Conservation (phyloP, 2,888 invertebrate genomes). For the Drosophila atripex region DNA sequence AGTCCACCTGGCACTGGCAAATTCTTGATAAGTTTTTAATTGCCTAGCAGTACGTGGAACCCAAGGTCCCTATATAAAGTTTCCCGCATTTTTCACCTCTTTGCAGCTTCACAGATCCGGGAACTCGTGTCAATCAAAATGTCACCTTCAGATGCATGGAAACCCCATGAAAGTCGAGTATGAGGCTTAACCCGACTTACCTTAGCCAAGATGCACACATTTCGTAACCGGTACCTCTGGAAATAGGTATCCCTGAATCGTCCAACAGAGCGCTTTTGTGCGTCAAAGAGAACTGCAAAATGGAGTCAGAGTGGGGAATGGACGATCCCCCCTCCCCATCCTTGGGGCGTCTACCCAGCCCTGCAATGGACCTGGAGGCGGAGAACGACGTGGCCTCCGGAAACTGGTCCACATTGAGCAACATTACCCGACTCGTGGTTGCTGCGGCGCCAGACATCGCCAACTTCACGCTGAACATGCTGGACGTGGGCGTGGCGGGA, state of each 20-base stretch:
- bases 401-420: slow-evolving; percentile 55
- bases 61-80: not conserved
- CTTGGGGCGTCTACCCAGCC: slow-evolving; percentile 18
- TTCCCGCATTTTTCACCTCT: not conserved
- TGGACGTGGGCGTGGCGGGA: slow-evolving; percentile 54
- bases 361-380: slow-evolving; percentile 17
- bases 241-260: not conserved
- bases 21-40: not conserved
- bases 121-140: not conserved
- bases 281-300: not conserved
- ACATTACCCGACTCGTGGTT: slow-evolving; percentile 57
- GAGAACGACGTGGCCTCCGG: slow-evolving; percentile 34
- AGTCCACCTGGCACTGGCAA: not conserved
- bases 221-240: not conserved
- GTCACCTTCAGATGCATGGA: not conserved
- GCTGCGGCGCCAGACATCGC: slow-evolving; percentile 56
- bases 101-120: slow-evolving; percentile 14
- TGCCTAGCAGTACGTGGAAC: not conserved
- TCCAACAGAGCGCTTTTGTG: slow-evolving; percentile 4
- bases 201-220: slow-evolving; percentile 6
- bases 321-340: slow-evolving; percentile 17
- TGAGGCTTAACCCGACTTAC: not conserved
- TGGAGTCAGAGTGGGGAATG: slow-evolving; percentile 19
- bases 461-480: slow-evolving; percentile 66
- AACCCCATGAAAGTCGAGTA: not conserved